Conservation (phyloP, 2,797 vertebrate species). For the Momotus momota region DNA sequence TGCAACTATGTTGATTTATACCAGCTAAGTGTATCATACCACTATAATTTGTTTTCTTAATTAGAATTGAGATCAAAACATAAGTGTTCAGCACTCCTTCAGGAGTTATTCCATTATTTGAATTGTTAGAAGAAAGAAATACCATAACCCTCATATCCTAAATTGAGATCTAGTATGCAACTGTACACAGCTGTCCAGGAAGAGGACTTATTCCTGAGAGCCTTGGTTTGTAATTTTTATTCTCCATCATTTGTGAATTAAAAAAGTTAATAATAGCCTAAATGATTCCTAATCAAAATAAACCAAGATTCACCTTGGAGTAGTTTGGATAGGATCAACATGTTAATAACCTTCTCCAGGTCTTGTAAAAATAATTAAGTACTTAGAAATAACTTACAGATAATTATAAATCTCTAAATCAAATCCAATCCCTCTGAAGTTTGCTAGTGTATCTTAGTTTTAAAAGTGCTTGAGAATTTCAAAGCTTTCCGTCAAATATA, state of each 20-base stretch:
- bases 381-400: background rate
- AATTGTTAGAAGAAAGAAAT: background rate
- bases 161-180: background rate
- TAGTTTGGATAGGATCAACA: background rate
- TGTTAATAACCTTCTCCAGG: background rate
- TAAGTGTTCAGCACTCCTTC: background rate
- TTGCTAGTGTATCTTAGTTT: background rate
- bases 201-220: background rate
- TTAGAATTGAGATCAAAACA: background rate
- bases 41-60: background rate
- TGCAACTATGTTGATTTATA: background rate
- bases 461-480: background rate
- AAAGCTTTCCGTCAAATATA: background rate
- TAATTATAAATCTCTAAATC: background rate
- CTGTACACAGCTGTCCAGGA: background rate
- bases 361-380: background rate
- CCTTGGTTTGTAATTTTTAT: background rate
- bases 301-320: background rate
- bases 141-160: background rate
- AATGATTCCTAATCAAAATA: background rate
- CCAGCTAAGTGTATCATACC: background rate
- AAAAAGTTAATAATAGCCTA: background rate
- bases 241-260: background rate
- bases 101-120: background rate
- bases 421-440: background rate